Evolutionary conservation across 2,888 invertebrate genomes (phyloP), one percentile per base, ranked within the genome.

Genomic region (Andrena dorsata): DNA sequence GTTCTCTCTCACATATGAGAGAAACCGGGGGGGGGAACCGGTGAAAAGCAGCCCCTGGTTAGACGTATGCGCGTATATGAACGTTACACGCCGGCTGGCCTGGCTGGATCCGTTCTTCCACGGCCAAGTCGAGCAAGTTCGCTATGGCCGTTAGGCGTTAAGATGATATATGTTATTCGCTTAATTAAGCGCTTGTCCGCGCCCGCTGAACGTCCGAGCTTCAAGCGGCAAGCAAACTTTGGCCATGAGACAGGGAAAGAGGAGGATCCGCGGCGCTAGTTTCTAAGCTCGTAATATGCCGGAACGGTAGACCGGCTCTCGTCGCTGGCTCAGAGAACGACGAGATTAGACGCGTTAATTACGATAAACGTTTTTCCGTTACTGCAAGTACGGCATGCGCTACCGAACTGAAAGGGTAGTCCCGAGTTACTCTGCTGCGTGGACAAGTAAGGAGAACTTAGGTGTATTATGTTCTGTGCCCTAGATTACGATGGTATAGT

Each of bases 171-270:
- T 90, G 92, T 92, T 93, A 92, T 92, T 90, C 91, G 90, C 91
- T 92, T 93, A 93, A 93, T 93, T 93, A 93, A 93, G 92, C 91
- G 90, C 91, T 92, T 90, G 91, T 91, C 90, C 91, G 87, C 85
- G 85, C 75, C 63, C 82, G 82, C 77, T 74, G 79, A 86, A 84
- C 83, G 89, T 88, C 88, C 86, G 82, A 87, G 88, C 86, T 89
- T 88, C 87, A 78, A 82, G 76, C 73, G 85, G 75, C 73, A 83
- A 76, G 86, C 89, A 89, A 89, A 91, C 88, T 90, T 90, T 69
- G 68, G 41, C 16, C 28, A 73, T 53, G 51, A 49, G 63, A 26
- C 51, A 65, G 78, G 35, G 51, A 61, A 26, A 20, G 72, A 56
- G 74, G 47, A 53, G 66, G 74, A 61, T 77, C 72, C 83, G 75